A percentile compares a stretch with the other conserved stretches of the same genome.
phyloP scores from a whole-genome alignment of 1,140 invertebrate genomes.

The Fopius arisanus region DNA sequence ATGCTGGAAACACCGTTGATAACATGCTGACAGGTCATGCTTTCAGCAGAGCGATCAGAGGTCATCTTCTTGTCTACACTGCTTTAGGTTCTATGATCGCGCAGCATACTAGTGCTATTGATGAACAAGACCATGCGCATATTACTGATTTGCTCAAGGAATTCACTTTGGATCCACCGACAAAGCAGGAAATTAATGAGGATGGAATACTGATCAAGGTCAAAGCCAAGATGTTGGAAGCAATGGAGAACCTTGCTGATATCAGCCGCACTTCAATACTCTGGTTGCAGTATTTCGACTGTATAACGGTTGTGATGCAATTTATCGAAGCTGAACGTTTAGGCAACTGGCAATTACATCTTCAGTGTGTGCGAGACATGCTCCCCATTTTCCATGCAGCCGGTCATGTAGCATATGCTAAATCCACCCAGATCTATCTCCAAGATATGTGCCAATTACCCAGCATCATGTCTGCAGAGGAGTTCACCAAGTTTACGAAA shows the following conservation, averaged over 20 bases:
- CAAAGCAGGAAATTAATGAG: background rate
- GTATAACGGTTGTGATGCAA: constrained; percentile 40
- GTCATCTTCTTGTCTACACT: constrained; percentile 47
- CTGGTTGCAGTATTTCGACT: constrained; percentile 51
- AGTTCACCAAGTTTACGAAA: constrained; percentile 43
- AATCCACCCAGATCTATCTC: constrained; percentile 48
- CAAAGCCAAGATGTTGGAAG: constrained; percentile 37
- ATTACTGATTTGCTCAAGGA: background rate
- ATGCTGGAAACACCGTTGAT: constrained; percentile 40
- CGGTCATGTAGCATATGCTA: constrained; percentile 51
- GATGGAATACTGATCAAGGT: background rate
- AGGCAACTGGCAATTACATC: constrained; percentile 46
- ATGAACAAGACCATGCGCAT: background rate
- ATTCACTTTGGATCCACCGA: constrained; percentile 1
- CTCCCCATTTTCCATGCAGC: constrained; percentile 53
- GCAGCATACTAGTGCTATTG: background rate
- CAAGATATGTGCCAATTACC: constrained; percentile 42
- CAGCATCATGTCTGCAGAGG: constrained; percentile 38
- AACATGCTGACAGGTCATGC: constrained; percentile 55
- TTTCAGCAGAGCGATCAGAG: constrained; percentile 52
- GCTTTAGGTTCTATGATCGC: constrained; percentile 19
- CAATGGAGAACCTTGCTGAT: constrained; percentile 34
- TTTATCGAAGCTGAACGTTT: constrained; percentile 45
- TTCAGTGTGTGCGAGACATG: constrained; percentile 46
- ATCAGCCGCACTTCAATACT: constrained; percentile 39